A percentile compares a stretch with the other conserved stretches of the same genome.
Evolutionary conservation across 2,888 invertebrate species (phyloP).

Genomic region (Physocephala rufipes): DNA sequence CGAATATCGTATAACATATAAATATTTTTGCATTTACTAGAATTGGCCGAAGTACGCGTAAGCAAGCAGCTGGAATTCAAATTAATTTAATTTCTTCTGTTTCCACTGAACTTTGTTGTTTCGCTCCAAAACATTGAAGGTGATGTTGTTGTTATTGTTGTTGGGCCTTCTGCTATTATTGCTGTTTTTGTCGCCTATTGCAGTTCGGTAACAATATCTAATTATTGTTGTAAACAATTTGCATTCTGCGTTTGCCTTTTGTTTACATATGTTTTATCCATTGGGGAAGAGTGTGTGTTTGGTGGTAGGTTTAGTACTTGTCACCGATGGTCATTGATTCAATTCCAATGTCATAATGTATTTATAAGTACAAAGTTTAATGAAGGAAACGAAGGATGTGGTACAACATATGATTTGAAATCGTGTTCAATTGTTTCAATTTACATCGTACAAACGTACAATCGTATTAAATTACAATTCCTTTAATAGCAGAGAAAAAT

Average conservation of each 20-base stretch:
- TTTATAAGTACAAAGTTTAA: too few relatives aligned
- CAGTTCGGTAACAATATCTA: neutral
- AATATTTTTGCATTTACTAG: neutral
- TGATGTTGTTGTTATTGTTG: conserved; percentile 24
- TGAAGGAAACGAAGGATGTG: too few relatives aligned
- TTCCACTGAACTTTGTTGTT: neutral
- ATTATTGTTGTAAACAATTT: conserved; percentile 33
- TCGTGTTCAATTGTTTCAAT: neutral
- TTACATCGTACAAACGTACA: neutral
- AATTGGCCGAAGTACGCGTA: neutral
- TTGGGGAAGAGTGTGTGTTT: too few relatives aligned
- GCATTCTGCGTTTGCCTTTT: conserved; percentile 45
- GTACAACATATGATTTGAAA: too few relatives aligned
- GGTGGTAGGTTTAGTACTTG: too few relatives aligned
- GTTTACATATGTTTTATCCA: too few relatives aligned
- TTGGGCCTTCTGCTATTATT: conserved; percentile 27
- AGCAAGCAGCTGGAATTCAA: neutral
- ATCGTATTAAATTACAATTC: too few relatives aligned
- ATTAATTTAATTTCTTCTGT: neutral
- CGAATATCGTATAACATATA: too few relatives aligned
- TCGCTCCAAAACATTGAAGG: conserved; percentile 25
- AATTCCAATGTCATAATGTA: too few relatives aligned
- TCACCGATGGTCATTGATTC: too few relatives aligned
- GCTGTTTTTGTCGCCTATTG: conserved; percentile 29
- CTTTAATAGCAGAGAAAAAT: too few relatives aligned